Evolutionary conservation across 1,140 invertebrate species (phyloP).

Genomic region (Sminthurinus signatus): DNA sequence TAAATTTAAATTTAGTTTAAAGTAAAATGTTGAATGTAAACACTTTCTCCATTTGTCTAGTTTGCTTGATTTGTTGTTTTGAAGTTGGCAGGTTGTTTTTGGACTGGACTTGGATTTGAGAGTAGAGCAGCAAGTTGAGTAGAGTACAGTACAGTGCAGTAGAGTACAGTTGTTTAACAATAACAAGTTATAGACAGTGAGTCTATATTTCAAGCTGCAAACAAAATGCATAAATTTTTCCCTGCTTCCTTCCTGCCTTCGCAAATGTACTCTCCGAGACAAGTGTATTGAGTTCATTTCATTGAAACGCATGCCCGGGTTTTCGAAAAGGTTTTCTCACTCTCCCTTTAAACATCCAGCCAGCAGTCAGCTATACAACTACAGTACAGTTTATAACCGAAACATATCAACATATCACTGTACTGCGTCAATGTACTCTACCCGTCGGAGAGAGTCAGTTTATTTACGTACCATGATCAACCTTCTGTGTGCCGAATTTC

Average conservation of each 20-base stretch:
- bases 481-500: too few relatives aligned
- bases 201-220: slow-evolving; percentile 11
- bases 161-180: slow-evolving; percentile 18
- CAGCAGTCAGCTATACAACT: too few relatives aligned
- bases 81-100: background rate
- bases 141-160: too few relatives aligned
- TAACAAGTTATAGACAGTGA: slow-evolving; percentile 5
- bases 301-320: slow-evolving; percentile 13
- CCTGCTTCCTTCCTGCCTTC: slow-evolving; percentile 10
- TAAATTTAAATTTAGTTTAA: too few relatives aligned
- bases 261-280: slow-evolving; percentile 15
- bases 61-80: too few relatives aligned
- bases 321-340: background rate
- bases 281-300: background rate
- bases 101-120: background rate
- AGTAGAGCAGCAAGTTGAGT: slow-evolving; percentile 4
- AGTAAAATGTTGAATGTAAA: too few relatives aligned
- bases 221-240: slow-evolving; percentile 17
- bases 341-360: background rate
- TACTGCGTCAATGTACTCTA: too few relatives aligned
- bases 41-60: too few relatives aligned
- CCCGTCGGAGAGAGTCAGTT: too few relatives aligned
- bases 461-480: too few relatives aligned
- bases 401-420: too few relatives aligned
- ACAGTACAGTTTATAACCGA: too few relatives aligned